Evolutionary conservation across 2,113 vertebrate genomes (phyloP).

Genomic region (Melanerpes aurifrons): DNA sequence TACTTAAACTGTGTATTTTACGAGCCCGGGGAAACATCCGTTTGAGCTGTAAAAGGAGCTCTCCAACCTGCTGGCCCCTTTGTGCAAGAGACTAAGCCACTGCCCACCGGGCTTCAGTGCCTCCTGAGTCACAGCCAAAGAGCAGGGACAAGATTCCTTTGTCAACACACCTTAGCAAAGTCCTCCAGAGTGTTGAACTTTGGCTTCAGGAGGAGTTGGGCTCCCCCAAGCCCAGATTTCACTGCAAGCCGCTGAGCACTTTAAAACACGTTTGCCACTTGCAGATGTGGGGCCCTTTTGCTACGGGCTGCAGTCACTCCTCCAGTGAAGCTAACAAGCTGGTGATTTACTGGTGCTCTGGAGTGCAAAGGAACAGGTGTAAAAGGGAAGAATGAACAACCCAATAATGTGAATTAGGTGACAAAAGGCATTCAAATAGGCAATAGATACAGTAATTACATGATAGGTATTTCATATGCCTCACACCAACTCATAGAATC

Average conservation of each 20-base stretch:
- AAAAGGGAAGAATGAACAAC: neutral
- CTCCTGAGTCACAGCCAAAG: conserved; percentile 1
- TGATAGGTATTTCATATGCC: neutral
- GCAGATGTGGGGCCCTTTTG: neutral
- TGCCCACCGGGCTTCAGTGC: neutral
- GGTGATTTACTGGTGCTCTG: neutral
- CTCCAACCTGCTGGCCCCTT: conserved; percentile 3
- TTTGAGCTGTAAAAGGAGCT: conserved; percentile 56
- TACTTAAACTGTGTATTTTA: conserved; percentile 74
- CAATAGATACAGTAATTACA: neutral
- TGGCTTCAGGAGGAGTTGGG: conserved; percentile 2
- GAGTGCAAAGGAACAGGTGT: neutral
- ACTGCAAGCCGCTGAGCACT: neutral
- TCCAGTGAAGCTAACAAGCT: neutral
- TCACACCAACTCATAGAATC: neutral
- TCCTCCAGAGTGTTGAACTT: conserved; percentile 34
- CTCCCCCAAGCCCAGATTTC: neutral
- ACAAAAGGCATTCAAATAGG: neutral
- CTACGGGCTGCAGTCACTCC: neutral
- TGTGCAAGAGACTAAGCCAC: neutral
- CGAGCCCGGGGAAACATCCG: conserved; percentile 74
- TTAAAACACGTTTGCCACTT: neutral
- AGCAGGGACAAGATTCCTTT: conserved; percentile 15
- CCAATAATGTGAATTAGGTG: neutral
- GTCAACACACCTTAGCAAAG: conserved; percentile 1